These are phyloP conservation scores for Cromileptes altivelis DNA, from an alignment of 2,113 vertebrate genomes.

Conservation along the genomic window DNA sequence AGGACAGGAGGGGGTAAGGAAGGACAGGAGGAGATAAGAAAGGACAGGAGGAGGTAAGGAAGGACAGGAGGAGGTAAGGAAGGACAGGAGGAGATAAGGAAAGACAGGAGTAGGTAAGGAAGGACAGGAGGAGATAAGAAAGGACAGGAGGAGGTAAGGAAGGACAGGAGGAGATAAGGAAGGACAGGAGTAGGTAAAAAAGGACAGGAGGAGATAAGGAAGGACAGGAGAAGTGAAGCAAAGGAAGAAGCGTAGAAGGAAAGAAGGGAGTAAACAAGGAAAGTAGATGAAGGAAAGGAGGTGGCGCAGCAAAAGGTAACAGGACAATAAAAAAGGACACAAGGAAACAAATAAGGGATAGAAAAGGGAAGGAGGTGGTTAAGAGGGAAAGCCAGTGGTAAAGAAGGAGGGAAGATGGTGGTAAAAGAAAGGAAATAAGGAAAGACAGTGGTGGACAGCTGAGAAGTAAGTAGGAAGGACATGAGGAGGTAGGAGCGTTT, in stretches of 20 bases:
- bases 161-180: too few relatives aligned
- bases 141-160: too few relatives aligned
- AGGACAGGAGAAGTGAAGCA: fast-evolving
- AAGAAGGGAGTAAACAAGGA: background rate
- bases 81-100: background rate
- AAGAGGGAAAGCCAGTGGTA: background rate
- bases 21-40: too few relatives aligned
- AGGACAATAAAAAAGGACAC: background rate
- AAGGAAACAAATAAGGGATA: background rate
- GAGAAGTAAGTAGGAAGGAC: background rate
- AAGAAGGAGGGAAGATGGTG: background rate
- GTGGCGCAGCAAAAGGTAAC: background rate
- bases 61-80: too few relatives aligned
- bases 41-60: too few relatives aligned
- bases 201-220: too few relatives aligned
- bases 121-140: too few relatives aligned
- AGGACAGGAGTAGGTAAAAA: too few relatives aligned
- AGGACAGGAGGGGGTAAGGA: background rate
- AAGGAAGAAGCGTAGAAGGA: background rate
- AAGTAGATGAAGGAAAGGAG: background rate
- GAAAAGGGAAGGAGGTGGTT: background rate
- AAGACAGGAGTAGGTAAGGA: too few relatives aligned
- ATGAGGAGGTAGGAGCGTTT: background rate
- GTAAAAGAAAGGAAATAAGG: background rate
- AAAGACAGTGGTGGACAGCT: too few relatives aligned